A percentile compares a stretch with the other conserved stretches of the same genome.
phyloP scores from a whole-genome alignment of 2,113 vertebrate species.

The Athene cunicularia region DNA sequence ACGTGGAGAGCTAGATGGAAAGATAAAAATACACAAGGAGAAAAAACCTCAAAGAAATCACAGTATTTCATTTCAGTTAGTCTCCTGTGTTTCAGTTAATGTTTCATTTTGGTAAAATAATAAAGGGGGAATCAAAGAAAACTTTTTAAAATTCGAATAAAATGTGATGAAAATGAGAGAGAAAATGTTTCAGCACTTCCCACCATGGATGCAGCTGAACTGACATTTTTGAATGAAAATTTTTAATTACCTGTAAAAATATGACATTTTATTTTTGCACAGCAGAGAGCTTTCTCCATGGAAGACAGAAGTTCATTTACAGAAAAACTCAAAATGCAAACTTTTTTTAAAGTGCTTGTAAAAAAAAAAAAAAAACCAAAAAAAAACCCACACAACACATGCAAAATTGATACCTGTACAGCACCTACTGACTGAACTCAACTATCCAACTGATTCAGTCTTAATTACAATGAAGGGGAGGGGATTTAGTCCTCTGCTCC shows the following conservation, averaged over 20 bases:
- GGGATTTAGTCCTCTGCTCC: background rate
- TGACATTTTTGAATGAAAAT: background rate
- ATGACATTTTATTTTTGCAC: background rate
- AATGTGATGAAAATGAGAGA: background rate
- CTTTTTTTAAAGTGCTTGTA: background rate
- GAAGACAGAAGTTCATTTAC: background rate
- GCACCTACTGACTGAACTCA: background rate
- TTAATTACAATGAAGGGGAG: background rate
- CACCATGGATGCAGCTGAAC: background rate
- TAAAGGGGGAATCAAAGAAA: background rate
- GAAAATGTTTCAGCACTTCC: background rate
- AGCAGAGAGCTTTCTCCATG: background rate
- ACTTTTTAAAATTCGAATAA: background rate
- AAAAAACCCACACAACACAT: background rate
- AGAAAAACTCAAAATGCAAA: background rate
- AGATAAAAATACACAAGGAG: background rate
- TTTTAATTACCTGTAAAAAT: conserved; percentile 3
- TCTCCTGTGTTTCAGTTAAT: background rate
- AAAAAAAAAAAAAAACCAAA: background rate
- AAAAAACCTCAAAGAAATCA: background rate
- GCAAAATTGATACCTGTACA: background rate
- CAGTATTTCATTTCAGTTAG: background rate
- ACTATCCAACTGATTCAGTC: background rate
- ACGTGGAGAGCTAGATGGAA: background rate
- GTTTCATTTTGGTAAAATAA: background rate